Evolutionary conservation across 2,888 invertebrate genomes (phyloP), one percentile per base, ranked within the genome.

Genomic region (Agrenia bidenticulata): DNA sequence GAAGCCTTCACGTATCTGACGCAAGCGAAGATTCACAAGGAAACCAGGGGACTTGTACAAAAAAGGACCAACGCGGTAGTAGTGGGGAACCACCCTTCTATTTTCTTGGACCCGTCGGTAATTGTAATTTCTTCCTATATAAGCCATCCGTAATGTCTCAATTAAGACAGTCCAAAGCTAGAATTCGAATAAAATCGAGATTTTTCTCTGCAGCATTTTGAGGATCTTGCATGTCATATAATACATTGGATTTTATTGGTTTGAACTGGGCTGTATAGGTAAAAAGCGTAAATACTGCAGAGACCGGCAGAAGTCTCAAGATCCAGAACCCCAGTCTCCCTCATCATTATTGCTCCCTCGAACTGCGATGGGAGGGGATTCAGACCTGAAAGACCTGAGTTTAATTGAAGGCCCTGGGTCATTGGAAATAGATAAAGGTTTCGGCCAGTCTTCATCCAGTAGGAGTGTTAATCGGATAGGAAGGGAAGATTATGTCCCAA

Each of bases 41-140:
- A 11, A 32, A 4, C 32, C 32, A 32, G 32, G 32, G 32, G 32
- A 32, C 4, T 11, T 4, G 32, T 32, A 32, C 11, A 7, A 32
- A 32, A 4, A 32, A 32, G 32, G 32, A 32, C 32, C 11, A 4
- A 32, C 4, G 11, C 11, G 32, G 11, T 32, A 32, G 11, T 32
- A 11, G 32, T 7, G 32, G 27, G 17, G 54, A 54, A n/a, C n/a
- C 32, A 21, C 61, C 70, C 19, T 70, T 70, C 53, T 61, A 66
- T n/a, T 70, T 67, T 42, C 63, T 70, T 56, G 70, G 70, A 19
- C 70, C 70, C 19, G 59, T 70, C 54, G 70, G 70, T 70, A 66
- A 19, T 67, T 49, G n/a, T 11, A 41, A 49, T 42, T 55, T 42
- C 50, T 17, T 49, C 17, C 21, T 15, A 27, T 24, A 2, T 49